These are phyloP conservation scores for Chromoteleia sp. DNA, from an alignment of 2,888 invertebrate species.

Conservation along the genomic window DNA sequence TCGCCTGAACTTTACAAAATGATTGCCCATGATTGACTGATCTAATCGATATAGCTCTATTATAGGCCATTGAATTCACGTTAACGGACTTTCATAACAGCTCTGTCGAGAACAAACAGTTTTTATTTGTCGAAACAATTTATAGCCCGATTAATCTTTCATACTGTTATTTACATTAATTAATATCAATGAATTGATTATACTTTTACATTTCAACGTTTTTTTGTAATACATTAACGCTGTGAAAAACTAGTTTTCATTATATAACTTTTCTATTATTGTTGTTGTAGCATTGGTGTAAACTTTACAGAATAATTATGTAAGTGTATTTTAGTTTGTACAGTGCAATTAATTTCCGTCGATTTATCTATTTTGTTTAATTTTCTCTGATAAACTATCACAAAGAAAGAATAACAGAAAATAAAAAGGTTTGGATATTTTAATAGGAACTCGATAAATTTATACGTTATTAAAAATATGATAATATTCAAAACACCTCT, in stretches of 20 bases:
- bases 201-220: conserved; percentile 8
- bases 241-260: not conserved
- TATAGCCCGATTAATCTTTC: conserved; percentile 44
- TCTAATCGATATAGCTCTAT: conserved; percentile 52
- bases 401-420: no score
- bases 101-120: conserved; percentile 34
- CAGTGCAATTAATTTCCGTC: no score
- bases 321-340: no score
- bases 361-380: no score
- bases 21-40: conserved; percentile 56
- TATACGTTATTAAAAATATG: no score
- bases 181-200: conserved; percentile 33
- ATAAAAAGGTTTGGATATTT: no score
- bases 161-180: conserved; percentile 40
- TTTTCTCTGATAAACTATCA: no score
- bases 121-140: conserved; percentile 55
- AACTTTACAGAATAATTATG: no score
- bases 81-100: conserved; percentile 55
- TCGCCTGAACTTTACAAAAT: conserved; percentile 59
- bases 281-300: not conserved
- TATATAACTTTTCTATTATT: not conserved
- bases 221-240: not conserved
- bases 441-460: no score
- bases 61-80: conserved; percentile 52
- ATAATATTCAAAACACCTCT: no score